Evolutionary conservation across 64 coral and sea anemone genomes (phyloP).

Genomic region (Stichodactyla mertensii): DNA sequence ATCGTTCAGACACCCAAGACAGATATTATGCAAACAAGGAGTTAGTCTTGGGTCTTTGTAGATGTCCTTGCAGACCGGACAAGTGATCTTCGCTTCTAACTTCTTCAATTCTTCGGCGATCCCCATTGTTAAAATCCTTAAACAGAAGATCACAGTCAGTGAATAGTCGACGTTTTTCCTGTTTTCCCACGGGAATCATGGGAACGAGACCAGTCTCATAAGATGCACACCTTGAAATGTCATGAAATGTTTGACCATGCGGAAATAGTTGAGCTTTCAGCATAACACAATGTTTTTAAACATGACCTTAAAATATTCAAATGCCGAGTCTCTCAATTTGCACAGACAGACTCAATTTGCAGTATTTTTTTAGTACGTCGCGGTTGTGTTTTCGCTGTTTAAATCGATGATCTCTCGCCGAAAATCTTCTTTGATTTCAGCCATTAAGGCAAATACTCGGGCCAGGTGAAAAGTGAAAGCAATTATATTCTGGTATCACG

Average conservation of each 20-base stretch:
- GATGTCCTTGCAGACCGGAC: slow-evolving; percentile 30
- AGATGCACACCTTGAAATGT: neutral
- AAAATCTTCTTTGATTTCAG: no score
- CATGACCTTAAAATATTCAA: neutral
- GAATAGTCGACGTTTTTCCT: neutral
- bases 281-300: neutral
- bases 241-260: neutral
- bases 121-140: neutral
- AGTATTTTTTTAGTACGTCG: no score
- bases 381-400: no score
- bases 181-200: neutral
- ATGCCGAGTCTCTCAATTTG: neutral
- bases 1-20: slow-evolving; percentile 43
- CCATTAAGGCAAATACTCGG: no score
- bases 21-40: slow-evolving; percentile 59
- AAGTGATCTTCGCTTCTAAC: slow-evolving; percentile 18
- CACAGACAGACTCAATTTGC: neutral
- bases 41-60: slow-evolving; percentile 45
- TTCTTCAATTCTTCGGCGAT: slow-evolving; percentile 1
- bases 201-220: neutral
- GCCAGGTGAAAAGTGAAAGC: no score
- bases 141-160: no score
- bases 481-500: no score
- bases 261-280: neutral
- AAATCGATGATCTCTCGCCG: no score